Conservation (phyloP, 2,113 vertebrate species). For the Tympanuchus pallidicinctus region DNA sequence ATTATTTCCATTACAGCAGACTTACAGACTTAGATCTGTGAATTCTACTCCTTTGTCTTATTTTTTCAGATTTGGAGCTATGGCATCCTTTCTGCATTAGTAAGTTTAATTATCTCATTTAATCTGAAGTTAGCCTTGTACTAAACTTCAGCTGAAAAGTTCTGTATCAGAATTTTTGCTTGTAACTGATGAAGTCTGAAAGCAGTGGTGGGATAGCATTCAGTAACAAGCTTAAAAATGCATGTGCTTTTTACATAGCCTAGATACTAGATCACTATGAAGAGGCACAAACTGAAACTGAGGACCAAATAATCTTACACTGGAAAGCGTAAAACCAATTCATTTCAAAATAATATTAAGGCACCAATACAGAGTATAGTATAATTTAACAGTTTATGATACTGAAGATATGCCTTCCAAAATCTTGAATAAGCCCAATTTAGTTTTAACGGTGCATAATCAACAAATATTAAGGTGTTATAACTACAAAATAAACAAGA, state of each 20-base stretch:
- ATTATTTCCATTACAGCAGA: not conserved
- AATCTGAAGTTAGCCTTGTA: not conserved
- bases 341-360: not conserved
- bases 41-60: not conserved
- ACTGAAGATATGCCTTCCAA: not conserved
- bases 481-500: no score
- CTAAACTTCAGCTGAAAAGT: not conserved
- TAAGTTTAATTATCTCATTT: not conserved
- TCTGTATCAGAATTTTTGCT: not conserved
- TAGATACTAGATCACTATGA: not conserved
- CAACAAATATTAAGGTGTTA: no score
- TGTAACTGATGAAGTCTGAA: not conserved
- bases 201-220: not conserved
- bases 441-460: not conserved
- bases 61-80: not conserved
- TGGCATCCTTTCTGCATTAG: rapidly evolving
- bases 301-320: not conserved
- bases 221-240: not conserved
- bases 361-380: rapidly evolving
- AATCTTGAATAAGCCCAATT: not conserved
- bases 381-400: not conserved
- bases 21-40: rapidly evolving
- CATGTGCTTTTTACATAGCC: not conserved
- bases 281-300: not conserved
- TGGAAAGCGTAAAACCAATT: not conserved